Conservation (phyloP, 2,797 vertebrate species). For the Anisognathus igniventris region DNA sequence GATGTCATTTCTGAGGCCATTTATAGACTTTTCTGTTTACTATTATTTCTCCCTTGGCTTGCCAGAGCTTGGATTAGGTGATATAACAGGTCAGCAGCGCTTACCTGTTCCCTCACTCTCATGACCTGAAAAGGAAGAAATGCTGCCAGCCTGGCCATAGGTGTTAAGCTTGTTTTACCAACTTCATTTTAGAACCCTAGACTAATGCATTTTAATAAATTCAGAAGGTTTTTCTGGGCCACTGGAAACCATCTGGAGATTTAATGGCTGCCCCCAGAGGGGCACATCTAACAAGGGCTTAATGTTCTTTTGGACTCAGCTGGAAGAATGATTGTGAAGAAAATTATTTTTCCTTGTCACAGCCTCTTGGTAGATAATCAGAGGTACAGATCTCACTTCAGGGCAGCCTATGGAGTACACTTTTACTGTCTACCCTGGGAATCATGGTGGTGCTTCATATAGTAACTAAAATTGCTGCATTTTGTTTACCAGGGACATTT, state of each 20-base stretch:
- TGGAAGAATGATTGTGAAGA: background rate
- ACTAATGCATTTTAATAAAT: background rate
- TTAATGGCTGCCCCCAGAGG: background rate
- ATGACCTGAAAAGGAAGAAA: background rate
- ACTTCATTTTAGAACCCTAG: background rate
- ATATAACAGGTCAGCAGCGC: background rate
- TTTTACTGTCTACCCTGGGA: background rate
- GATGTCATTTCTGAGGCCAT: constrained; percentile 69
- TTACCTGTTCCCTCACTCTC: constrained; percentile 8
- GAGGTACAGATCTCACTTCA: background rate
- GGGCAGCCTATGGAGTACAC: background rate
- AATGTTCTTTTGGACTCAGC: background rate
- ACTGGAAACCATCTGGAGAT: background rate
- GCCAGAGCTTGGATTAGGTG: background rate
- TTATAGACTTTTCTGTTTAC: constrained; percentile 58
- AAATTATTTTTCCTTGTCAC: background rate
- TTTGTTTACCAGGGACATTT: background rate
- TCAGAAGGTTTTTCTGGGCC: background rate
- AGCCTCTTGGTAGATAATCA: background rate
- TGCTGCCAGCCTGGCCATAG: background rate
- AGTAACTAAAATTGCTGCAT: background rate
- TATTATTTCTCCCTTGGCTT: constrained; percentile 30
- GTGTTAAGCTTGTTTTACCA: background rate
- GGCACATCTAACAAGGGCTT: background rate
- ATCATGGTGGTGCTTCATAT: background rate